Evolutionary conservation across 2,888 invertebrate species (phyloP).

Genomic region (Gari tellinella): DNA sequence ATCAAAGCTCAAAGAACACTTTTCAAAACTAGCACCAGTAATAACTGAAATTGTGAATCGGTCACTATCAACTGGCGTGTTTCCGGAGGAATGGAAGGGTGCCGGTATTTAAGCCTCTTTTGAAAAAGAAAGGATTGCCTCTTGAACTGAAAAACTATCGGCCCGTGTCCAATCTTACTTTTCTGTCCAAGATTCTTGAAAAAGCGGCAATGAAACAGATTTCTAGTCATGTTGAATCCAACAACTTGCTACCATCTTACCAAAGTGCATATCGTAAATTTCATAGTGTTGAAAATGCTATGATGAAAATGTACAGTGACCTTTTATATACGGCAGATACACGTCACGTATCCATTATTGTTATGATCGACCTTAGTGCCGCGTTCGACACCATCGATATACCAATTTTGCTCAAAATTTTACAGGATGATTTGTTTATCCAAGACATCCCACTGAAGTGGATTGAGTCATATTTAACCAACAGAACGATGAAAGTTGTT

Average conservation of each 20-base stretch:
- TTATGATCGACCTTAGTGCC: constrained; percentile 36
- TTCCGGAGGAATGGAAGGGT: constrained; percentile 27
- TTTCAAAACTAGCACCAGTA: constrained; percentile 15
- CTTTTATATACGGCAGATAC: constrained; percentile 20
- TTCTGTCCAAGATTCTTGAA: constrained; percentile 7
- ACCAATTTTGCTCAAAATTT: constrained; percentile 14
- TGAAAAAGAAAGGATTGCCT: constrained; percentile 25
- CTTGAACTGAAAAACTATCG: constrained; percentile 5
- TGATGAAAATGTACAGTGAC: constrained; percentile 42
- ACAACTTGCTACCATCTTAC: constrained; percentile 26
- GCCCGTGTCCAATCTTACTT: constrained; percentile 15
- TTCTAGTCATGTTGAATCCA: constrained; percentile 21
- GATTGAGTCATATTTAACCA: constrained; percentile 38
- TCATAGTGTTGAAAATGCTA: constrained; percentile 32
- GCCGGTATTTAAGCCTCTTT: constrained; percentile 15
- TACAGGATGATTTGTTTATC: constrained; percentile 18
- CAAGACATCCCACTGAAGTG: constrained; percentile 25
- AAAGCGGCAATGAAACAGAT: constrained; percentile 42
- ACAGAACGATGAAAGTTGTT: constrained; percentile 18
- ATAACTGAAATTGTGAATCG: constrained; percentile 31
- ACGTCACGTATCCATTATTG: constrained; percentile 21
- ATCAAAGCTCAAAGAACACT: constrained; percentile 30
- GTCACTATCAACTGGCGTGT: constrained; percentile 24
- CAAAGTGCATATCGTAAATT: constrained; percentile 43
- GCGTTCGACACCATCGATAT: constrained; percentile 40